A percentile compares a stretch with the other conserved stretches of the same genome.
Conservation (phyloP, 2,888 invertebrate species). For the Ptilodon capucinus region DNA sequence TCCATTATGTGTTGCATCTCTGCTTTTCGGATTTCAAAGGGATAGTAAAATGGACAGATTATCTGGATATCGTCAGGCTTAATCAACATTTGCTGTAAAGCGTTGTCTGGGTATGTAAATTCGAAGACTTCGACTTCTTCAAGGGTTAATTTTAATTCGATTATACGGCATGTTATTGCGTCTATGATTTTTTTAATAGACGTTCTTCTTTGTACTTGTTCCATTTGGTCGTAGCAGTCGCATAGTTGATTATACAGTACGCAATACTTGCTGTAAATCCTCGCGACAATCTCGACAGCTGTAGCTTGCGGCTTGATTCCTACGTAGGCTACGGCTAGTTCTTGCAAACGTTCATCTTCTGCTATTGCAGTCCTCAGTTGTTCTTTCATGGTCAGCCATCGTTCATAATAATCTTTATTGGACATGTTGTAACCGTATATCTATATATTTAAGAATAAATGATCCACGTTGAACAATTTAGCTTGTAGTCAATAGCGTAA, state of each 20-base stretch:
- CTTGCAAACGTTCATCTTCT: constrained; percentile 63
- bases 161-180: constrained; percentile 80
- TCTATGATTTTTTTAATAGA: constrained; percentile 83
- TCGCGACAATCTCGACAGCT: constrained; percentile 75
- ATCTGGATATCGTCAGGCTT: constrained; percentile 86
- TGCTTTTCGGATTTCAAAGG: constrained; percentile 76
- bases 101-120: constrained; percentile 88
- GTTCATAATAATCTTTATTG: constrained; percentile 61
- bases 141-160: constrained; percentile 82
- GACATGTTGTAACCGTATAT: constrained; percentile 44
- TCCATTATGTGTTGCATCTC: constrained; percentile 75
- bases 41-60: constrained; percentile 84
- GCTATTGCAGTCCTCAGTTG: constrained; percentile 43
- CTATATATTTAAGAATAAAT: not conserved
- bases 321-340: constrained; percentile 46
- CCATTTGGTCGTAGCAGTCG: constrained; percentile 84
- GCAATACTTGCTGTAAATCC: constrained; percentile 78
- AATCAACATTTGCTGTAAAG: constrained; percentile 86
- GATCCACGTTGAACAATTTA: too few species aligned
- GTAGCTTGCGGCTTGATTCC: constrained; percentile 72
- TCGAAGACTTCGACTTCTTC: constrained; percentile 82
- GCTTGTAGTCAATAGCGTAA: too few species aligned
- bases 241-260: constrained; percentile 81
- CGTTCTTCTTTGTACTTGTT: constrained; percentile 83
- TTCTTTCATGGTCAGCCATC: constrained; percentile 65